Evolutionary conservation across 1,140 invertebrate species (phyloP), one percentile per base, ranked within the genome.

Genomic region (Drosophila kohkoa): DNA sequence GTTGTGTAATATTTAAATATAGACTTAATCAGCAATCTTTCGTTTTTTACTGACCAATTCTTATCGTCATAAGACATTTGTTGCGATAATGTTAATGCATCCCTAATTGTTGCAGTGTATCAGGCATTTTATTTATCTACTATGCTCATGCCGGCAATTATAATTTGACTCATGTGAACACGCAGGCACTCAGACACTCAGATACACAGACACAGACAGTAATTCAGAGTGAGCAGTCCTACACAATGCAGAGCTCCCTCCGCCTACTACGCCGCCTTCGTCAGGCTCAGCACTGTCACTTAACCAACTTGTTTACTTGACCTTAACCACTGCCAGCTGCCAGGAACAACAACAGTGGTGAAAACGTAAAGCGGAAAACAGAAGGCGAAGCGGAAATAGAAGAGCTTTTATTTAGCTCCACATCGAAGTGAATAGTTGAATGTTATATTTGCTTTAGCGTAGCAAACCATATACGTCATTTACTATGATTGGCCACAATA

Each of bases 241-340:
- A 43, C 32, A 51, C 11, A 32, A 57, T 35, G 16, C 54, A 32
- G 28, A n/a, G 7, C 75, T 16, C 30, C 43, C 57, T 6, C 43
- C 15, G 5, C 38, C 20, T 45, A 58, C 35, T 32, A 41, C 13
- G 43, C 10, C 46, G 13, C 55, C 75, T 35, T 2, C 15, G 11
- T 38, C 38, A 60, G 45, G 25, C 48, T 43, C 43, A 52, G 43
- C 63, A 41, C 38, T 59, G 60, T 64, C 20, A 20, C 20, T 43
- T 58, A 58, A 72, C 43, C 46, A 41, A 66, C 59, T 71, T 69
- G 57, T 58, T 67, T 62, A 78, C 78, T 79, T 86, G 82, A 86
- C 82, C 82, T 87, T 86, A 82, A 81, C 78, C 75, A 75, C 65
- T 79, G 65, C 46, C 79, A 69, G 82, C 32, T 72, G 58, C 35